Base-by-base conservation (phyloP, 2,888 invertebrate genomes). In the Xylota sylvarum region DNA sequence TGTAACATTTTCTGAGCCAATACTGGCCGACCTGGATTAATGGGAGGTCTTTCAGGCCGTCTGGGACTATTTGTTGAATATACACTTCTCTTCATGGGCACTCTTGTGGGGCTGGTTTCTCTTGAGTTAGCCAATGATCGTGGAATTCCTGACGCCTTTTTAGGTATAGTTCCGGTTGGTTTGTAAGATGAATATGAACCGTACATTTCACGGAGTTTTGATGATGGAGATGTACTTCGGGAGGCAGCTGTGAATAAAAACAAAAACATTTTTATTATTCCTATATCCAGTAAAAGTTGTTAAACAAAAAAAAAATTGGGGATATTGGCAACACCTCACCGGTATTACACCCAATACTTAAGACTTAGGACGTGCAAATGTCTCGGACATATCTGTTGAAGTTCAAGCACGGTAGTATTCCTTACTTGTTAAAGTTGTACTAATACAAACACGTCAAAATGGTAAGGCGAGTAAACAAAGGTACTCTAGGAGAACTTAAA, bases 161-260 rank as follows among this genome's bases (percentile, higher is more conserved):
- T 86, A 2, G 96, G 94, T 88, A 96, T 93, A 69, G 94, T 93
- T 86, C 93, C 93, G 0, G 94, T 93, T 85, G 88, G 89, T 19
- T 90, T 89, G 79, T 92, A 92, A 35, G 91, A 89, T 43, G 90
- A 89, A 64, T 90, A 89, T 7, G 88, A 94, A 72, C 94, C 94
- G 88, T 93, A 96, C 77, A 95, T 94, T 90, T 97, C 97, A 77
- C 95, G 95, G 88, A 96, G 93, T 86, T 97, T 95, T 0, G 98
- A 97, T 76, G 98, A 97, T 0, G 99, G 98, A 0, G 98, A 98
- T 67, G 97, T 97, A 4, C 98, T 98, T 48, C 99, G 94, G 89
- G 98, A 98, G 60, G 97, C 97, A 6, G 99, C 98, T 98, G 93
- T 32, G 92, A 90, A 76, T 81, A 70, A 70, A 55, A 37, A 37